Conservation (phyloP, 1,140 invertebrate species). For the Lepidurus packardi region DNA sequence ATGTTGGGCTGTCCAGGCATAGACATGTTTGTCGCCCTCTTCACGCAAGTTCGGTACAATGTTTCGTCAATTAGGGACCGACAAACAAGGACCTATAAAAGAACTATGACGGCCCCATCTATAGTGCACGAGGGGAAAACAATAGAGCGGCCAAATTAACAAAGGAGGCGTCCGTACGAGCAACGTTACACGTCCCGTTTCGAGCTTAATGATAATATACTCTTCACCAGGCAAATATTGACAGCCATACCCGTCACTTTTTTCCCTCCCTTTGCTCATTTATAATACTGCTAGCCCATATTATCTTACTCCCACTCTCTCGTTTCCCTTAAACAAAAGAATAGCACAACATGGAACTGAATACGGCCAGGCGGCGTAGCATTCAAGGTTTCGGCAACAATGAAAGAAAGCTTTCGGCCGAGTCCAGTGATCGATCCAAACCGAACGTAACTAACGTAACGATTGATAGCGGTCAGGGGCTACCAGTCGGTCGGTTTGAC, state of each 20-base stretch:
- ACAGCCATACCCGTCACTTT: neutral
- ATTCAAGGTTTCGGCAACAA: neutral
- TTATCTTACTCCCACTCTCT: no score
- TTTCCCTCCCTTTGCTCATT: neutral
- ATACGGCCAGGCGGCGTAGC: slow-evolving; percentile 37
- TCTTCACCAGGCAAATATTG: neutral
- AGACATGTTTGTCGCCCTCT: no score
- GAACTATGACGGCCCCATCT: neutral
- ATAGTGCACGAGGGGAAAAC: slow-evolving; percentile 11
- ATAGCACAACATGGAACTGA: slow-evolving; percentile 45
- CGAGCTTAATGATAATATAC: slow-evolving; percentile 14
- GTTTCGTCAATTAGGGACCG: neutral
- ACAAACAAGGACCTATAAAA: neutral
- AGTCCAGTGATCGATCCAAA: neutral
- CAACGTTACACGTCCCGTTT: slow-evolving; percentile 1
- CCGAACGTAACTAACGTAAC: neutral
- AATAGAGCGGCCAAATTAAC: neutral
- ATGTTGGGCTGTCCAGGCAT: no score
- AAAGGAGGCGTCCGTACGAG: neutral
- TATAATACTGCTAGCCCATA: no score
- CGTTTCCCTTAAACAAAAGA: slow-evolving; percentile 37
- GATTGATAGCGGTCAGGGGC: neutral
- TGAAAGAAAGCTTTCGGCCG: neutral
- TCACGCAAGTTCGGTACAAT: no score
- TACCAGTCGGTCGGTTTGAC: neutral